Evolutionary conservation across 2,888 invertebrate species (phyloP), one percentile per base, ranked within the genome.

Genomic region (Cerastis rubricosa): DNA sequence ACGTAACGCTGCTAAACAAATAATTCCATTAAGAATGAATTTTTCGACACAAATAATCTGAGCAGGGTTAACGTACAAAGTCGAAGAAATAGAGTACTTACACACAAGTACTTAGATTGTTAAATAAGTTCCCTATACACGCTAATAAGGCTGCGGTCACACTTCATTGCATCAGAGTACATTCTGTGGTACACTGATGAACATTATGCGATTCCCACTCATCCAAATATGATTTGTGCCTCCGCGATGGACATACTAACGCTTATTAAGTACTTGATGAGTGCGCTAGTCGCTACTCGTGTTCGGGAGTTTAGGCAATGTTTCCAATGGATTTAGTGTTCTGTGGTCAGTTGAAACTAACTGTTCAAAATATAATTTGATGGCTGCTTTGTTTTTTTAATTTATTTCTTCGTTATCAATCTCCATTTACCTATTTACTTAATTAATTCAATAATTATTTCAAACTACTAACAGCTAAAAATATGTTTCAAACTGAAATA

Each of bases 191-290:
- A 35, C 51, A 29, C 47, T 76, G 71, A 70, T 79, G 65, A 70
- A 66, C 66, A 76, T 66, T 80, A 80, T 73, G 84, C 63, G 72
- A 75, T 82, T 84, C 71, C 67, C 80, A 47, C 40, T 70, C 69
- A 67, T 70, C 45, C 66, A 71, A 79, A 79, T 82, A 75, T 69
- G 83, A 76, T 80, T 83, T 73, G 71, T 68, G 65, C 35, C 19
- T 45, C 61, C 35, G 40, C 68, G 12, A 69, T 70, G 78, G 74
- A 69, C 74, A 40, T 72, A 63, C 75, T 80, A 83, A 75, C 22
- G 82, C 72, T 70, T 73, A 83, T 72, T 83, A 80, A 80, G 80
- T 61, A 72, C 64, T 83, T 63, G 59, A 40, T 67, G 76, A 63
- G 80, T 66, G 17, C 9, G 47, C 19, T 35, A 63, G n/a, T 40